phyloP scores from a whole-genome alignment of 2,113 vertebrate genomes.

The Pogonocichla stellata region DNA sequence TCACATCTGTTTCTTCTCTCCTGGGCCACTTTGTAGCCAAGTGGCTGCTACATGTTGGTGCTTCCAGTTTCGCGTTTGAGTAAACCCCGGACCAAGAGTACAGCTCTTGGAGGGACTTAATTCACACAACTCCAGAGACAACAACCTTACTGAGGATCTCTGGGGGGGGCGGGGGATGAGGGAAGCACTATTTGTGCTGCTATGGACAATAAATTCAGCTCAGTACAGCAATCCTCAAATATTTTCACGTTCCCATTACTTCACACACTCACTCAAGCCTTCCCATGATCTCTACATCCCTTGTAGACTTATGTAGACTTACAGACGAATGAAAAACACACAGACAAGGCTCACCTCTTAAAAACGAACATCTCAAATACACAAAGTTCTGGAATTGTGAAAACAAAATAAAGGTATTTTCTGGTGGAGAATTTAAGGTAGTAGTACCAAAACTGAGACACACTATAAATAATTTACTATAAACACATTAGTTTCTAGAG shows the following conservation, averaged over 20 bases:
- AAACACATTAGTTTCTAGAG: not conserved
- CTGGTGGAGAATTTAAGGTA: not conserved
- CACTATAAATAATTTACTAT: not conserved
- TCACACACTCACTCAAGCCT: not conserved
- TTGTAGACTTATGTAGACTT: not conserved
- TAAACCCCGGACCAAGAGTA: not conserved
- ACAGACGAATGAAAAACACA: accelerated
- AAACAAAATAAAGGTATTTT: not conserved
- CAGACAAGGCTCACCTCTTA: not conserved
- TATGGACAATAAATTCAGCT: not conserved
- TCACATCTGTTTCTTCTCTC: accelerated
- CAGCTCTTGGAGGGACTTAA: not conserved
- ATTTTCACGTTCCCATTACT: not conserved
- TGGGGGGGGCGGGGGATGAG: accelerated
- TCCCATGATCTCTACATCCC: not conserved
- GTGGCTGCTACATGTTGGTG: not conserved
- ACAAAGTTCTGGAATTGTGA: not conserved
- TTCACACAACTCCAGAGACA: not conserved
- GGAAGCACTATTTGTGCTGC: not conserved
- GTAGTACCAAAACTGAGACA: not conserved
- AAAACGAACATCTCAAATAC: not conserved
- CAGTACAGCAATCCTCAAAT: not conserved
- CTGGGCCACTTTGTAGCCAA: not conserved
- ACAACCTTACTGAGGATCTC: not conserved
- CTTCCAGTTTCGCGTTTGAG: accelerated